Percentiles rank a stretch among this genome's conserved stretches.
Conservation (phyloP, 2,797 vertebrate species). For the Chromis chromis region DNA sequence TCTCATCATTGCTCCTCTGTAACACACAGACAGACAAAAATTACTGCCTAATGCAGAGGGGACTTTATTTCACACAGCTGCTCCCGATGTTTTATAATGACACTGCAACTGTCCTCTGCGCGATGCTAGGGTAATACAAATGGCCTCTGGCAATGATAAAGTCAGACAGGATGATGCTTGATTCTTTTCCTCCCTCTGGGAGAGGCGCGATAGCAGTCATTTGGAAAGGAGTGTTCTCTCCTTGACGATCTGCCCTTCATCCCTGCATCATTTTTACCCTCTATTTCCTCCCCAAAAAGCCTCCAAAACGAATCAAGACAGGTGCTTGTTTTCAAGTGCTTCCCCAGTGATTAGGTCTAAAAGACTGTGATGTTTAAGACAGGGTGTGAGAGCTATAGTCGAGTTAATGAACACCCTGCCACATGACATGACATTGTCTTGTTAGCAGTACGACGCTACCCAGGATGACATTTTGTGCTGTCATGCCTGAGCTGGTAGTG, state of each 20-base stretch:
- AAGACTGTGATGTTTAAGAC: constrained; percentile 11
- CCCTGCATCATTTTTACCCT: constrained; percentile 32
- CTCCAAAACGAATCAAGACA: constrained; percentile 26
- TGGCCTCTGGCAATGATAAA: constrained; percentile 35
- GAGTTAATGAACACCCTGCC: constrained; percentile 10
- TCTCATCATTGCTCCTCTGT: constrained; percentile 96
- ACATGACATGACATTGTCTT: constrained; percentile 12
- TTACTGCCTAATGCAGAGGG: constrained; percentile 20
- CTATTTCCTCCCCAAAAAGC: constrained; percentile 9
- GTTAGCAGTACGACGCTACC: background rate
- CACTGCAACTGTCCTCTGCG: constrained; percentile 33
- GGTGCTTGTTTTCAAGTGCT: constrained; percentile 20
- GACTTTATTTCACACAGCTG: constrained; percentile 23
- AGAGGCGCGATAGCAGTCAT: constrained; percentile 36
- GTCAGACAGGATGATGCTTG: constrained; percentile 39
- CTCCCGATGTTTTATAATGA: constrained; percentile 25
- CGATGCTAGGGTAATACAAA: constrained; percentile 34
- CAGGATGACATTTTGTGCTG: background rate
- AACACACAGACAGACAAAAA: constrained; percentile 28
- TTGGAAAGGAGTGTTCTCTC: constrained; percentile 46
- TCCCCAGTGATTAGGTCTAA: background rate
- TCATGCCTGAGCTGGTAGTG: background rate
- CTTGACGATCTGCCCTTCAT: constrained; percentile 46
- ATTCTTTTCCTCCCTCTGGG: constrained; percentile 42
- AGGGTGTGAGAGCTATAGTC: constrained; percentile 9